Conservation (phyloP, 2,113 vertebrate species). For the Austrofundulus limnaeus region DNA sequence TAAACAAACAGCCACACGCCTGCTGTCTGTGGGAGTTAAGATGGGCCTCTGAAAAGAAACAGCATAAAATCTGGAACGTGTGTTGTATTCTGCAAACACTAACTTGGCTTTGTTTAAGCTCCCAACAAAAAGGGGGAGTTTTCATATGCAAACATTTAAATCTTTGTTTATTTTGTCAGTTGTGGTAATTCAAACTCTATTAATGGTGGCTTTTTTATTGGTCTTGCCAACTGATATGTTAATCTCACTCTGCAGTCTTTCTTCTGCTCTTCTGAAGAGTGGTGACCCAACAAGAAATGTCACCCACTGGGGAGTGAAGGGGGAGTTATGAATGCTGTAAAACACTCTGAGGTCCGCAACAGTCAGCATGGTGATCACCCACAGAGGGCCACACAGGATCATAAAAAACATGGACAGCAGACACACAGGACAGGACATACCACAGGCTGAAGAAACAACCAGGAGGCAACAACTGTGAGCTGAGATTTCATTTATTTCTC, state of each 20-base stretch:
- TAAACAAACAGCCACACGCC: slow-evolving; percentile 84
- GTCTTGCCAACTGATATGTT: slow-evolving; percentile 30
- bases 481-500: background rate
- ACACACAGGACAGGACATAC: slow-evolving; percentile 50
- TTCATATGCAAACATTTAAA: slow-evolving; percentile 51
- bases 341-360: slow-evolving; percentile 46
- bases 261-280: slow-evolving; percentile 36
- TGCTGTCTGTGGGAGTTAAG: slow-evolving; percentile 72
- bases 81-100: slow-evolving; percentile 60
- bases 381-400: slow-evolving; percentile 52
- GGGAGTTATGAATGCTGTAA: slow-evolving; percentile 77
- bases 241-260: slow-evolving; percentile 18
- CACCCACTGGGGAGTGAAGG: slow-evolving; percentile 59
- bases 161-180: slow-evolving; percentile 37
- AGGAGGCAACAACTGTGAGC: slow-evolving; percentile 66
- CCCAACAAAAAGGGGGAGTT: slow-evolving; percentile 10
- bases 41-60: slow-evolving; percentile 60
- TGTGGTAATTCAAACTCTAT: slow-evolving; percentile 49
- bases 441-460: slow-evolving; percentile 57
- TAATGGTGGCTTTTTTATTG: slow-evolving; percentile 32
- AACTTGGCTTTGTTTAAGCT: slow-evolving; percentile 50
- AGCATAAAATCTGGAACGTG: slow-evolving; percentile 58
- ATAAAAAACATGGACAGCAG: slow-evolving; percentile 41
- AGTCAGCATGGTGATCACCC: slow-evolving; percentile 56
- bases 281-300: slow-evolving; percentile 49